Percentiles rank a stretch among this genome's conserved stretches.
Conservation (phyloP, 2,113 vertebrate species). For the Polypterus bichir region DNA sequence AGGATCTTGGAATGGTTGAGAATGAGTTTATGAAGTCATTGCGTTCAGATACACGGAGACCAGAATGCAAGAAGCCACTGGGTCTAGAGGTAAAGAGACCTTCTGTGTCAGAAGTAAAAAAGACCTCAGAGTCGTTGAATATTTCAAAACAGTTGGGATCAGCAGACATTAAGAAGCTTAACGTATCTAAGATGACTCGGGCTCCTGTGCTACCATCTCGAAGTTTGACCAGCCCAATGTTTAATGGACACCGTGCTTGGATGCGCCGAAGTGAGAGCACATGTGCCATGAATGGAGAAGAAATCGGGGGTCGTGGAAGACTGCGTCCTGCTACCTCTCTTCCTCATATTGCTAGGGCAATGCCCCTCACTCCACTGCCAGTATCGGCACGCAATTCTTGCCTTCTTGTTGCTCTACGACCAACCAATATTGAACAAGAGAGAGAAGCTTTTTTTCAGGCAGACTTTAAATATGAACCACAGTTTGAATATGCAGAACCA, state of each 20-base stretch:
- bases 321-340: slow-evolving; percentile 69
- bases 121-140: slow-evolving; percentile 5
- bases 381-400: slow-evolving; percentile 45
- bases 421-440: slow-evolving; percentile 72
- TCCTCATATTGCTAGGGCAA: slow-evolving; percentile 64
- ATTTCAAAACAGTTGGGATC: too few relatives aligned
- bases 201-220: slow-evolving; percentile 39
- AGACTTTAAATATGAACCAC: slow-evolving; percentile 74
- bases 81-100: slow-evolving; percentile 26
- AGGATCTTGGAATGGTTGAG: background rate
- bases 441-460: slow-evolving; percentile 71
- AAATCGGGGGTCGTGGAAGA: slow-evolving; percentile 19
- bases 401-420: slow-evolving; percentile 75
- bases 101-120: slow-evolving; percentile 13
- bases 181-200: slow-evolving; percentile 39
- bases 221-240: slow-evolving; percentile 45
- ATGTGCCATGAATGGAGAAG: slow-evolving; percentile 43
- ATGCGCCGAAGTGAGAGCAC: slow-evolving; percentile 62
- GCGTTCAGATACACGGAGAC: slow-evolving; percentile 25
- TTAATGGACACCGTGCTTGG: slow-evolving; percentile 35
- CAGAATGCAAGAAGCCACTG: slow-evolving; percentile 32
- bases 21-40: background rate
- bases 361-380: slow-evolving; percentile 9
- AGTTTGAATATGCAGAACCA: slow-evolving; percentile 76
- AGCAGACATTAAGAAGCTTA: slow-evolving; percentile 17